These are phyloP conservation scores for Hofmannophila pseudospretella DNA, from an alignment of 2,888 invertebrate species.

Conservation along the genomic window DNA sequence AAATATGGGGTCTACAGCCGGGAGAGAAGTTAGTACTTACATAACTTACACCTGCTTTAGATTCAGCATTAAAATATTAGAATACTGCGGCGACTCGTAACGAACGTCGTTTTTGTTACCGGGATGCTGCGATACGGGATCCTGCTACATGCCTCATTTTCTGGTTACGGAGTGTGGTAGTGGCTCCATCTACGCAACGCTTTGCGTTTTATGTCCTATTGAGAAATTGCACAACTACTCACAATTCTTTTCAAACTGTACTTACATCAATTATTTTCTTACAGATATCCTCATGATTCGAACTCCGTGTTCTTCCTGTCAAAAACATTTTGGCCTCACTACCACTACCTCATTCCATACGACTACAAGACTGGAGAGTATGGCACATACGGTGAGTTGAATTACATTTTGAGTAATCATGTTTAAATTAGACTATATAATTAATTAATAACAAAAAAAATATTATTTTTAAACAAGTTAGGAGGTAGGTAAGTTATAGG, in stretches of 20 bases:
- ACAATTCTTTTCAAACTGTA: no score
- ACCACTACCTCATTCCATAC: slow-evolving; percentile 87
- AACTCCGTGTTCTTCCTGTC: slow-evolving; percentile 86
- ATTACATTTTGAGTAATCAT: neutral
- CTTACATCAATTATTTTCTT: neutral
- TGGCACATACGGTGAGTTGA: slow-evolving; percentile 81
- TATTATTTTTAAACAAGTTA: no score
- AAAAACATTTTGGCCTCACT: slow-evolving; percentile 88
- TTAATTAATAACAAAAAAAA: no score
- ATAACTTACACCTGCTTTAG: neutral
- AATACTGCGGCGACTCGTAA: slow-evolving; percentile 87
- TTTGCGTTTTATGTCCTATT: no score
- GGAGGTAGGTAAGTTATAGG: no score
- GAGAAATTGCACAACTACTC: no score
- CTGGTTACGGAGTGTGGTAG: no score
- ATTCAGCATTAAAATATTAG: slow-evolving; percentile 43
- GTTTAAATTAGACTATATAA: no score
- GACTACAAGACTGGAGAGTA: slow-evolving; percentile 91
- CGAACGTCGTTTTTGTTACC: slow-evolving; percentile 80
- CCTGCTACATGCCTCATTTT: slow-evolving; percentile 78
- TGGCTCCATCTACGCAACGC: no score
- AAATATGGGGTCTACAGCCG: slow-evolving; percentile 84
- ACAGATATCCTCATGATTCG: slow-evolving; percentile 83
- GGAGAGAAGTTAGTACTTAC: slow-evolving; percentile 84
- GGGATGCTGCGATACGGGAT: slow-evolving; percentile 84